These are phyloP conservation scores for Monochamus saltuarius DNA, from an alignment of 1,140 invertebrate genomes.

Conservation along the genomic window DNA sequence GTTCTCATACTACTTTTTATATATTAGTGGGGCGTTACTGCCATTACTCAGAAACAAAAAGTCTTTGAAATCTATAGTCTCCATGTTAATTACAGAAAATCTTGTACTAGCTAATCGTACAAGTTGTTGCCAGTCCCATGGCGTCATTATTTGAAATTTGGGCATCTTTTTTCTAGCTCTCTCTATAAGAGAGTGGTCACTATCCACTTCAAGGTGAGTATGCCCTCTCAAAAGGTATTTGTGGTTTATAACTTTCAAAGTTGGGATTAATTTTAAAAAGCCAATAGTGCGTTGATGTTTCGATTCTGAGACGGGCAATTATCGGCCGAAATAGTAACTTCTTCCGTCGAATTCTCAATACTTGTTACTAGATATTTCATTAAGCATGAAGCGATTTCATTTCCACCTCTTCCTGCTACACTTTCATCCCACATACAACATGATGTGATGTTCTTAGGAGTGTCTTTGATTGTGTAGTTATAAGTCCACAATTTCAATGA, in stretches of 20 bases:
- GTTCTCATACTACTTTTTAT: too few species aligned
- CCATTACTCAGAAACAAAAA: constrained; percentile 8
- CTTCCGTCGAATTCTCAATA: constrained; percentile 6
- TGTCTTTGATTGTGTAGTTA: constrained; percentile 21
- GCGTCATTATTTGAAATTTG: constrained; percentile 17
- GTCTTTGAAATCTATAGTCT: constrained; percentile 17
- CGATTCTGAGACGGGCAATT: constrained; percentile 6
- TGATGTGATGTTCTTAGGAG: constrained; percentile 6
- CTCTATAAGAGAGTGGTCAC: constrained; percentile 17
- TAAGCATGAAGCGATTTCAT: constrained; percentile 23
- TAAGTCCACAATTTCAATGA: constrained; percentile 19
- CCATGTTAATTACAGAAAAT: constrained; percentile 7
- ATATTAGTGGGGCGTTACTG: too few species aligned
- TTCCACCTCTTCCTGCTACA: constrained; percentile 18
- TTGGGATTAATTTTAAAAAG: neutral
- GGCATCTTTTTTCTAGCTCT: constrained; percentile 18
- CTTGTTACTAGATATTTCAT: neutral
- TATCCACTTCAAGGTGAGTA: constrained; percentile 25
- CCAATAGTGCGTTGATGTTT: too few species aligned
- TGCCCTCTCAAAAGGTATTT: constrained; percentile 28
- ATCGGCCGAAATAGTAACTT: constrained; percentile 19
- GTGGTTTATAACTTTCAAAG: constrained; percentile 22
- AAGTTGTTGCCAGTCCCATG: constrained; percentile 27
- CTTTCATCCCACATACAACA: constrained; percentile 23
- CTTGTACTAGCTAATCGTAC: constrained; percentile 1